Evolutionary conservation across 2,113 vertebrate species (phyloP).

Genomic region (Hippocampus mohnikei): DNA sequence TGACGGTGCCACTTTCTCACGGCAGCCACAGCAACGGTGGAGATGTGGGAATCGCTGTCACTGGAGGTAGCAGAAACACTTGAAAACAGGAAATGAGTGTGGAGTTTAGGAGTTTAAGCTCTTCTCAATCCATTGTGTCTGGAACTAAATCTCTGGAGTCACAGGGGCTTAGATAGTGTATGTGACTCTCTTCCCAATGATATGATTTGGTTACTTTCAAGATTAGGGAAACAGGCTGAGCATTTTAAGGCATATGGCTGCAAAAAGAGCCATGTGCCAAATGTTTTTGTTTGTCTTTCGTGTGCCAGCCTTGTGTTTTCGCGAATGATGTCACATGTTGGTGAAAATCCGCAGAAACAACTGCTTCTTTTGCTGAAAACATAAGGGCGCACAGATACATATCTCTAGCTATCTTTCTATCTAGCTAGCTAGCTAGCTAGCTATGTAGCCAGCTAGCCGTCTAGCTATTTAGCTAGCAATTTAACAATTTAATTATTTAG

Average conservation of each 20-base stretch:
- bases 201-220: conserved; percentile 47
- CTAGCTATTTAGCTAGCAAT: too few relatives aligned
- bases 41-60: conserved; percentile 35
- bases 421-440: too few relatives aligned
- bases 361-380: neutral
- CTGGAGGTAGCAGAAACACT: conserved; percentile 27
- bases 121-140: conserved; percentile 56
- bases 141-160: conserved; percentile 49
- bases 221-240: conserved; percentile 34
- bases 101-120: conserved; percentile 53
- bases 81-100: conserved; percentile 46
- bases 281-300: neutral
- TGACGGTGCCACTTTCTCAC: conserved; percentile 27
- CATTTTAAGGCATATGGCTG: conserved; percentile 25
- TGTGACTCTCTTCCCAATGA: conserved; percentile 52
- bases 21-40: conserved; percentile 23
- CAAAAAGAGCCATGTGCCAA: conserved; percentile 13
- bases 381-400: neutral
- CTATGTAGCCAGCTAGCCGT: too few relatives aligned
- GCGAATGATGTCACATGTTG: neutral
- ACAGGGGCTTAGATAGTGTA: conserved; percentile 46
- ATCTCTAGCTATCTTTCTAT: too few relatives aligned
- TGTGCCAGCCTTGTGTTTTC: neutral
- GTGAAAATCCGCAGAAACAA: neutral
- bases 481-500: too few relatives aligned